Conservation (phyloP, 2,888 invertebrate genomes). For the Euspilapteryx auroguttella region DNA sequence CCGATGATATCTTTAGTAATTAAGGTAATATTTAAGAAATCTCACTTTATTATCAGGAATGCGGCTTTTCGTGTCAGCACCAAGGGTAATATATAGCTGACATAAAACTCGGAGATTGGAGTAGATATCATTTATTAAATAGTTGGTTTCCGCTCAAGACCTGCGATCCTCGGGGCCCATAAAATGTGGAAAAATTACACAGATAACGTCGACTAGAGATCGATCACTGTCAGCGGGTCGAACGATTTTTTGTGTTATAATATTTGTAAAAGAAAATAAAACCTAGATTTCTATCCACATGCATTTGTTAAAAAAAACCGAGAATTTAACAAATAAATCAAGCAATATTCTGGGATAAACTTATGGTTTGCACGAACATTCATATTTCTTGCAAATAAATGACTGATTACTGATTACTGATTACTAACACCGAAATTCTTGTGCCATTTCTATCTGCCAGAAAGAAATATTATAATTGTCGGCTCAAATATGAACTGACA, state of each 20-base stretch:
- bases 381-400: too few relatives aligned
- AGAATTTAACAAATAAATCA: too few relatives aligned
- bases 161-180: conserved; percentile 22
- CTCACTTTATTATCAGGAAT: conserved; percentile 41
- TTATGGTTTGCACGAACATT: too few relatives aligned
- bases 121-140: conserved; percentile 45
- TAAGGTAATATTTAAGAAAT: conserved; percentile 49
- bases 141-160: conserved; percentile 38
- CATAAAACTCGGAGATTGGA: conserved; percentile 49
- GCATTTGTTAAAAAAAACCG: too few relatives aligned
- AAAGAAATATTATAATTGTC: too few relatives aligned
- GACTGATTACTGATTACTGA: too few relatives aligned
- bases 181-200: conserved; percentile 42
- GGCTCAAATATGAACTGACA: too few relatives aligned
- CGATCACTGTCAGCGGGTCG: conserved; percentile 50
- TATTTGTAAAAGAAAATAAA: too few relatives aligned
- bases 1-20: conserved; percentile 49
- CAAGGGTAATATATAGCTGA: conserved; percentile 51
- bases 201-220: conserved; percentile 31
- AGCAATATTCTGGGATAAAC: too few relatives aligned
- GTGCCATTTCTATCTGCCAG: too few relatives aligned
- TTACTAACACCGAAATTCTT: too few relatives aligned
- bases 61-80: conserved; percentile 25
- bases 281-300: too few relatives aligned
- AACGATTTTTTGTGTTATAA: conserved; percentile 9